These are phyloP conservation scores for Rotaria magnacalcarata DNA, from an alignment of 2,888 invertebrate genomes.

Conservation along the genomic window DNA sequence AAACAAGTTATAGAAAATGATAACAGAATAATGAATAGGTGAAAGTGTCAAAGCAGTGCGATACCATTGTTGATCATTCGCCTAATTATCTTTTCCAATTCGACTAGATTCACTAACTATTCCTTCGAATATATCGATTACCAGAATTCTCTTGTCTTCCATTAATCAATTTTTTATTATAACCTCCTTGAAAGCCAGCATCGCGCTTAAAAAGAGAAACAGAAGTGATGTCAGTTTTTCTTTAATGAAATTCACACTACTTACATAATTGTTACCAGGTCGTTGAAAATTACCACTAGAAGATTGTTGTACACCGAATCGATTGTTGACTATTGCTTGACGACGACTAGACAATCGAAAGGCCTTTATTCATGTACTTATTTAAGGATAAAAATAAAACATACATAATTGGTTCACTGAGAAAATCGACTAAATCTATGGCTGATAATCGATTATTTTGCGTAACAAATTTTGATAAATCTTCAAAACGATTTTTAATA, in stretches of 20 bases:
- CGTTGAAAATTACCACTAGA: background rate
- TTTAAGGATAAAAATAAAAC: no score
- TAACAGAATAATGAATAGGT: no score
- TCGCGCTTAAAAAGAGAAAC: background rate
- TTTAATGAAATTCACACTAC: background rate
- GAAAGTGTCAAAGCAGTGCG: background rate
- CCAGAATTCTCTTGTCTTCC: background rate
- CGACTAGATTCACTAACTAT: background rate
- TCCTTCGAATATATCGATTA: background rate
- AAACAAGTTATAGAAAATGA: no score
- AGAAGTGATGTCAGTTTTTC: background rate
- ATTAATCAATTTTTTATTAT: background rate
- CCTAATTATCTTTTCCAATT: background rate
- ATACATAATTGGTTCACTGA: background rate
- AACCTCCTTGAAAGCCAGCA: background rate
- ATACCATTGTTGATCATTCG: background rate
- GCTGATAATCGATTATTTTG: background rate
- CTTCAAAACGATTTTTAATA: background rate
- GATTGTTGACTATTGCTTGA: background rate
- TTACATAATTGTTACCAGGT: background rate
- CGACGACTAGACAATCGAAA: background rate
- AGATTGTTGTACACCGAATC: background rate
- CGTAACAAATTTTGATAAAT: conserved; percentile 14
- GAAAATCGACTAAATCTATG: background rate
- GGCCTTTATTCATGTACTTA: background rate